Base-by-base conservation (phyloP, 2,888 invertebrate species). In the Nemotelus pantherinus region DNA sequence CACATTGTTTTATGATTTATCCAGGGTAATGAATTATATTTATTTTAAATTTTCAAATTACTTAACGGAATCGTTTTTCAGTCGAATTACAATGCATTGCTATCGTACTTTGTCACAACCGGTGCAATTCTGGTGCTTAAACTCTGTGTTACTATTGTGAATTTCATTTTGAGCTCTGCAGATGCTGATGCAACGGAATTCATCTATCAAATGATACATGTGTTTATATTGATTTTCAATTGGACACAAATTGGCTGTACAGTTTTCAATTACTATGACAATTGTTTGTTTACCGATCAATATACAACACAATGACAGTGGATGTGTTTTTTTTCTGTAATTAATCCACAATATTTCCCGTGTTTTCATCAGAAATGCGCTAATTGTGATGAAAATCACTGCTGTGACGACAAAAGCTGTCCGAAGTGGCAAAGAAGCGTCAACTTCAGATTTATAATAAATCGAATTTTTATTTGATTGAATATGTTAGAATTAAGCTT, bases 251-350 rank as follows among this genome's bases (percentile, higher is more conserved):
- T 74, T 41, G 58, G 47, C 39, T 74, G 74, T 47, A 47, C 39
- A 7, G 45, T 74, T 74, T 74, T 60, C 45, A 58, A 58, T 47
- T 63, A 63, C 9, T 74, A 63, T 25, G 43, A 63, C 48, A 7
- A 39, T 48, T 74, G 74, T 60, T 60, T 74, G 10, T 74, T 71
- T 71, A 9, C 43, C 57, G 55, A 71, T 71, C 50, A 71, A 71
- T 71, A 71, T 55, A 55, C 53, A 10, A 39, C 71, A 41, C 2
- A 3, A 7, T 71, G 10, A 71, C 41, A 68, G 3, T 10, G 47
- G 6, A 25, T 57, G 53, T 50, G 53, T 50, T 50, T 10, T 10
- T 50, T 6, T 50, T 6, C 53, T 50, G 53, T 7, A 25, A 25
- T 25, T 25, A 25, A 25, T 25, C 25, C 25, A 25, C 25, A 25